Evolutionary conservation across 1,140 invertebrate species (phyloP), one percentile per base, ranked within the genome.

Genomic region (Drosophila melanica): DNA sequence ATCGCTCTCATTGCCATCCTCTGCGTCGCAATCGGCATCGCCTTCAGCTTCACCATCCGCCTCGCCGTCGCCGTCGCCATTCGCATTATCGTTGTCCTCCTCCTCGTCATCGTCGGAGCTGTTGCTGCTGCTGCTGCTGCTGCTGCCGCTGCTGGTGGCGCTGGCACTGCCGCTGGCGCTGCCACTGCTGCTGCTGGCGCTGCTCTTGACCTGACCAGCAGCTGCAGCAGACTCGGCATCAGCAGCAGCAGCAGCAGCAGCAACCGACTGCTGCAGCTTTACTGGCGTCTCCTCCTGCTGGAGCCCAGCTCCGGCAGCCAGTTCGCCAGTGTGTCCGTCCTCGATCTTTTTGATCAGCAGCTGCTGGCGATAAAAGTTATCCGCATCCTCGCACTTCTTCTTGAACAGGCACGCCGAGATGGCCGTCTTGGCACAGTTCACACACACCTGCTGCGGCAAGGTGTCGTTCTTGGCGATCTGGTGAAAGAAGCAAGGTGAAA

Each of bases 321-420:
- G 47, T 44, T 33, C 47, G 20, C 44, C 23, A 8, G 64, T 27
- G 39, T 72, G 66, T 27, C 27, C 33, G 0, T 71, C 67, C 44
- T 90, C 80, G 58, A 90, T 81, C 70, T 91, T 91, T 51, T 85
- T 82, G 42, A 89, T 87, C 3, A 91, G 63, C 50, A 91, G 27
- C 48, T 91, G 90, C 63, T 91, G 90, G 23, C 90, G 89, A 69
- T 90, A 92, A 54, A 91, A 91, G 47, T 73, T 81, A 20, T 92
- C 90, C 44, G 90, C 81, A 73, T 92, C 90, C 75, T 92, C 90
- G 75, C 90, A 92, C 48, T 90, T 92, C 63, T 91, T 90, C 35
- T 92, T 92, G 55, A 92, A 79, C 41, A 81, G 57, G 55, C 90
- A 92, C 11, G 90, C 90, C 48, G 89, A 91, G 7, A 92, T 89